These are phyloP conservation scores for Epizoanthus fatuus DNA, from an alignment of 92 coral and sea anemone genomes.

Conservation along the genomic window DNA sequence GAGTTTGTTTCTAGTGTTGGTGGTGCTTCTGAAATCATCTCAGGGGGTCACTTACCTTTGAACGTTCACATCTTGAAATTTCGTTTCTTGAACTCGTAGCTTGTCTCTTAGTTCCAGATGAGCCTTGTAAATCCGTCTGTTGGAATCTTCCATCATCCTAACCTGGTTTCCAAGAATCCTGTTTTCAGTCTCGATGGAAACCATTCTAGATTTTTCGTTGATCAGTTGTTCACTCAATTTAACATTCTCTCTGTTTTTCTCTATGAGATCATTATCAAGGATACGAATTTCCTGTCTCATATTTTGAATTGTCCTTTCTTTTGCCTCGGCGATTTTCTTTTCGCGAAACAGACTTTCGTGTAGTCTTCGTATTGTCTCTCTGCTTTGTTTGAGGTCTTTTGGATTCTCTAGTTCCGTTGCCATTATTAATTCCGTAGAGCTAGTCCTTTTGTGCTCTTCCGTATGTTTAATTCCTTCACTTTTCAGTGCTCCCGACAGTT, in stretches of 20 bases:
- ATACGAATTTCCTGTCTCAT: conserved; percentile 71
- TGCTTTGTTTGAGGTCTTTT: conserved; percentile 63
- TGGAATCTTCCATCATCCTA: conserved; percentile 82
- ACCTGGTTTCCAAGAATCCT: conserved; percentile 80
- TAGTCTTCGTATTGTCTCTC: conserved; percentile 51
- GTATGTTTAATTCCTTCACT: background rate
- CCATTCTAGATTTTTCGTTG: conserved; percentile 56
- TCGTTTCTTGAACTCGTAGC: conserved; percentile 74
- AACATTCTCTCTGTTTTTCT: conserved; percentile 58
- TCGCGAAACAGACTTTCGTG: conserved; percentile 73
- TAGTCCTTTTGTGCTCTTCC: background rate
- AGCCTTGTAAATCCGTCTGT: conserved; percentile 72
- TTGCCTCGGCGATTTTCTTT: conserved; percentile 58
- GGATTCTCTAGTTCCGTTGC: background rate
- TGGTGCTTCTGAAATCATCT: background rate
- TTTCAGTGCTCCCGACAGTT: background rate
- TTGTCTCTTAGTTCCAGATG: conserved; percentile 72
- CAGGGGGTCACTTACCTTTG: conserved; percentile 42
- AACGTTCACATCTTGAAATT: conserved; percentile 63
- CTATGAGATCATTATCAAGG: conserved; percentile 62
- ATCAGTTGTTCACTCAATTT: conserved; percentile 51
- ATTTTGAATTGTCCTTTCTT: conserved; percentile 73
- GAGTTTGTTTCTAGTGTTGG: too few relatives aligned
- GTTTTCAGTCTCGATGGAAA: conserved; percentile 77
- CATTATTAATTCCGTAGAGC: background rate